Evolutionary conservation across 92 coral and sea anemone species (phyloP).

Genomic region (Diadumene lineata): DNA sequence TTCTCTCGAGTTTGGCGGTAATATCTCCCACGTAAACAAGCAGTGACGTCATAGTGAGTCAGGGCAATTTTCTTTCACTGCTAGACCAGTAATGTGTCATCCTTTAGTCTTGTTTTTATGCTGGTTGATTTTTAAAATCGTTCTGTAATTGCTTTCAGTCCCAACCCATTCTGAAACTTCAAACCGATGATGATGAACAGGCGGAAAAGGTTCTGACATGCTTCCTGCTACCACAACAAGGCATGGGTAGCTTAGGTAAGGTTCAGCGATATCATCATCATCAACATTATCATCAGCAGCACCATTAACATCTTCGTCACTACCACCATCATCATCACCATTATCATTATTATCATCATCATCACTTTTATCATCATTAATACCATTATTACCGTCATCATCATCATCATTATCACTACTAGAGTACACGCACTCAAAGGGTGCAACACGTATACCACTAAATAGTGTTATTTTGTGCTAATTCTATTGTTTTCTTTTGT

Average conservation of each 20-base stretch:
- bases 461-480: no score
- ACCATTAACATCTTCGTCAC: not conserved
- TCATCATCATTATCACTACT: not conserved
- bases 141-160: conserved; percentile 48
- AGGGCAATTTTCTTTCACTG: no score
- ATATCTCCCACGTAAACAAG: no score
- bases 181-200: conserved; percentile 95
- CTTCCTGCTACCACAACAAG: conserved; percentile 92
- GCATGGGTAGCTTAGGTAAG: conserved; percentile 90
- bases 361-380: not conserved
- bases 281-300: not conserved
- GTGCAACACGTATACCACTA: no score
- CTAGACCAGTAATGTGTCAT: no score
- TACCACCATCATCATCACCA: not conserved
- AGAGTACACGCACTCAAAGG: no score
- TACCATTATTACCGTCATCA: not conserved
- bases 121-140: not conserved
- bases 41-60: no score
- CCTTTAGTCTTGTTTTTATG: no score
- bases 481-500: no score
- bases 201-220: conserved; percentile 89
- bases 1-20: no score
- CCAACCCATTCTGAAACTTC: conserved; percentile 89
- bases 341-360: not conserved
- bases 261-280: not conserved